These are phyloP conservation scores for Eumerus sabulonum DNA, from an alignment of 2,888 invertebrate species.

Conservation along the genomic window DNA sequence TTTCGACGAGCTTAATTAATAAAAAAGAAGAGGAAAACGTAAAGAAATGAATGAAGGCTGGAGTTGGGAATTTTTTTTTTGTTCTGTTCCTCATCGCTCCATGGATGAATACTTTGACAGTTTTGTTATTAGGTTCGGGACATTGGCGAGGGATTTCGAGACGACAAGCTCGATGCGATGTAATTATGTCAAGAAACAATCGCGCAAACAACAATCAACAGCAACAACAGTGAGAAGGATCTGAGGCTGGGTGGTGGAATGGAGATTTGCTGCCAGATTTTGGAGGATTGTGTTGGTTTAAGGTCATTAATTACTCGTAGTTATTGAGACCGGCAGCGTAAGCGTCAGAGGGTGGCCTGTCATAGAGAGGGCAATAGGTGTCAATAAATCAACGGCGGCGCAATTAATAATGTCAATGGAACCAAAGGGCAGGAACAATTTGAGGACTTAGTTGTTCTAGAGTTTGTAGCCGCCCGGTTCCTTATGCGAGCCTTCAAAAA, in stretches of 20 bases:
- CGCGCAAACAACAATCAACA: constrained; percentile 28
- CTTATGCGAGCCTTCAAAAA: too few relatives aligned
- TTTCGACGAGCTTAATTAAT: constrained; percentile 57
- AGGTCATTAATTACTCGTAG: constrained; percentile 44
- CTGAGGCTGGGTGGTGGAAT: background rate
- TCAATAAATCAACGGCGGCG: constrained; percentile 25
- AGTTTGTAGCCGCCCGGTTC: too few relatives aligned
- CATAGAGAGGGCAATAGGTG: constrained; percentile 1
- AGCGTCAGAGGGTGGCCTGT: background rate
- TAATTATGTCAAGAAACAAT: constrained; percentile 43
- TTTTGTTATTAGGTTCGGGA: constrained; percentile 58
- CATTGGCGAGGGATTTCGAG: background rate
- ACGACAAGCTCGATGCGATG: constrained; percentile 38
- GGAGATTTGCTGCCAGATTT: constrained; percentile 25
- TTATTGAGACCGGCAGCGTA: constrained; percentile 18
- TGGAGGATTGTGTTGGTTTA: constrained; percentile 20
- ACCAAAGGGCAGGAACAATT: background rate
- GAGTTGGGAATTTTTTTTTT: constrained; percentile 17
- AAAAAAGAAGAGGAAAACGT: background rate
- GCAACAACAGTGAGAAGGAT: constrained; percentile 21
- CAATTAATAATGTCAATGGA: constrained; percentile 12
- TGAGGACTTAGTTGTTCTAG: too few relatives aligned
- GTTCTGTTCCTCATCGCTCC: constrained; percentile 7
- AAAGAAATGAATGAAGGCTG: constrained; percentile 39
- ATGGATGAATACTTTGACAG: constrained; percentile 52